Evolutionary conservation across 2,797 vertebrate species (phyloP), one percentile per base, ranked within the genome.

Genomic region (Poeciliopsis gracilis): DNA sequence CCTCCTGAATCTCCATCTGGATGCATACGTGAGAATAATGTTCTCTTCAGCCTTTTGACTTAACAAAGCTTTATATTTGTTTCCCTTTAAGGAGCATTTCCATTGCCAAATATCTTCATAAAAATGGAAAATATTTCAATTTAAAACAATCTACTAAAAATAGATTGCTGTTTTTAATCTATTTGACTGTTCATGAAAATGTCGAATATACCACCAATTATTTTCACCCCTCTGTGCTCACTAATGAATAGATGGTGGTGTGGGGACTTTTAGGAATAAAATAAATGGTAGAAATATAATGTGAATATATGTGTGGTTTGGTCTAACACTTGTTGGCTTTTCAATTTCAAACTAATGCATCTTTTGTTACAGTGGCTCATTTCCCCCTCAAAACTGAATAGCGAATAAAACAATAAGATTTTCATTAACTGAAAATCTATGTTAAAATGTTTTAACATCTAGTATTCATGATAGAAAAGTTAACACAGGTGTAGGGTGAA

Each of bases 11-110:
- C 97, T 75, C 93, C 94, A 0, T 30, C 89, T 1, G 96, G 97
- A 82, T 99, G 98, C 71, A 96, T 94, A 93, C 80, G 98, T 99
- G 94, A 95, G 97, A 88, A 77, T 36, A 47, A 0, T 28, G 49
- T 75, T 49, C 33, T 72, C 15, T 77, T 70, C 55, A 20, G 28
- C 1, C 38, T 33, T 36, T 70, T 78, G 4, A 53, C n/a, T 75
- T 63, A 36, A 36, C 9, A 16, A 9, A 63, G 33, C 59, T 63
- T 11, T 20, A 18, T 2, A 33, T 61, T 61, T 33, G 59, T 61
- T 36, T 38, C 23, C 63, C 1, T 66, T 69, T 43, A 12, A 67
- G 63, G 16, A 38, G 25, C 5, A 67, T 23, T 41, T 67, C 20
- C 36, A 25, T 45, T 81, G 20, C n/a, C 43, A 5, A 43, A 33